Evolutionary conservation across 2,797 vertebrate species (phyloP).

Genomic region (Sylvia borin): DNA sequence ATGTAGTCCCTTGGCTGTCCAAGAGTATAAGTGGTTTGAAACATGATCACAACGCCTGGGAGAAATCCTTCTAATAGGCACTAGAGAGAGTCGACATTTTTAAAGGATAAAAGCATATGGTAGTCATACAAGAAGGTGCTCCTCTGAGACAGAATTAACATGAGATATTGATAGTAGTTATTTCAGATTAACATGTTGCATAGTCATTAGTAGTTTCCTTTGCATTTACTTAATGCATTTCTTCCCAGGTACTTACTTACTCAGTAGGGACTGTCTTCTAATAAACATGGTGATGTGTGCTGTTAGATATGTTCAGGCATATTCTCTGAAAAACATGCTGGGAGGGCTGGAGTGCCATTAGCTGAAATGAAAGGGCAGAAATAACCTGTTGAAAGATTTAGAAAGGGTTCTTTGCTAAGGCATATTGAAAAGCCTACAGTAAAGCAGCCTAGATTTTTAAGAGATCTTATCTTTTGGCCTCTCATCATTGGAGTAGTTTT

Average conservation of each 20-base stretch:
- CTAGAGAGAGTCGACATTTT: conserved; percentile 18
- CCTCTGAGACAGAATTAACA: conserved; percentile 56
- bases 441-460: not conserved
- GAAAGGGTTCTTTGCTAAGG: not conserved
- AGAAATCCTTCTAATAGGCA: conserved; percentile 49
- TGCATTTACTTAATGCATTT: conserved; percentile 51
- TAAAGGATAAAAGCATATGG: conserved; percentile 60
- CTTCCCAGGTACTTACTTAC: not conserved
- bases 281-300: not conserved
- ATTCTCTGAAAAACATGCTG: not conserved
- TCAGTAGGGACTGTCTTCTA: not conserved
- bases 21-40: conserved; percentile 63
- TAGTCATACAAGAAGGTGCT: conserved; percentile 33
- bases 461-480: not conserved
- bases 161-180: conserved; percentile 47
- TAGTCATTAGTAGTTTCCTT: conserved; percentile 32
- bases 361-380: not conserved
- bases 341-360: not conserved
- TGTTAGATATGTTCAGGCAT: not conserved
- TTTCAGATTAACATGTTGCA: conserved; percentile 42
- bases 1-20: conserved; percentile 63
- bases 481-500: not conserved
- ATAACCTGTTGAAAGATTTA: not conserved
- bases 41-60: conserved; percentile 30
- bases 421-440: not conserved